Evolutionary conservation across 2,797 vertebrate genomes (phyloP).

Genomic region (Heterohyrax brucei): DNA sequence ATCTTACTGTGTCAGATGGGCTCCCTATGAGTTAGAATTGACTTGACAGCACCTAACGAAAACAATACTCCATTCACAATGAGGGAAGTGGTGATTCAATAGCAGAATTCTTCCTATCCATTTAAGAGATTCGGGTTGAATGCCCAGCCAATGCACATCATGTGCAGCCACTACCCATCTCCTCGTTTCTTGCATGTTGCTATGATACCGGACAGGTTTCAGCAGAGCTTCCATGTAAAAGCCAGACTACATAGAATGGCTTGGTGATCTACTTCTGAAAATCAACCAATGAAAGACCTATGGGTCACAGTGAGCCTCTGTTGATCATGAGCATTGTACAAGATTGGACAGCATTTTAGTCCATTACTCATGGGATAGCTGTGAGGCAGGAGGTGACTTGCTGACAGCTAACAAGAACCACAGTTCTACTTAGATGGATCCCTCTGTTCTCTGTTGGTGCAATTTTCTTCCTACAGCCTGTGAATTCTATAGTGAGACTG

Average conservation of each 20-base stretch:
- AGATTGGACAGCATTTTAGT: too few species aligned
- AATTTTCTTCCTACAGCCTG: not conserved
- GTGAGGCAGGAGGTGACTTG: too few species aligned
- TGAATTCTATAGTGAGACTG: not conserved
- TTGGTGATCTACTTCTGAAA: too few species aligned
- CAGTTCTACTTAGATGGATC: not conserved
- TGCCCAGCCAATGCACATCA: not conserved
- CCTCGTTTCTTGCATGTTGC: not conserved
- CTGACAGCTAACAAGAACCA: too few species aligned
- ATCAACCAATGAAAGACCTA: too few species aligned
- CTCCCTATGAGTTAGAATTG: not conserved
- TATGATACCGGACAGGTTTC: not conserved
- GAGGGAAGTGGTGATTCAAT: not conserved
- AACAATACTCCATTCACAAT: not conserved
- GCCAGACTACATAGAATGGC: not conserved
- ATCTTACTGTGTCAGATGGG: not conserved
- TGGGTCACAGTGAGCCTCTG: too few species aligned
- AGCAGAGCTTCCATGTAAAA: not conserved
- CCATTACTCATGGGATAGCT: too few species aligned
- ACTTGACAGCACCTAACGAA: not conserved
- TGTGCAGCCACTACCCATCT: not conserved
- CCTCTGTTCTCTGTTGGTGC: not conserved
- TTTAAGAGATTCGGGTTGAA: not conserved
- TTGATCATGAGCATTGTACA: too few species aligned
- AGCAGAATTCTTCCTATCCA: not conserved